Conservation (phyloP, 1,140 invertebrate species). For the Bemisia tabaci region DNA sequence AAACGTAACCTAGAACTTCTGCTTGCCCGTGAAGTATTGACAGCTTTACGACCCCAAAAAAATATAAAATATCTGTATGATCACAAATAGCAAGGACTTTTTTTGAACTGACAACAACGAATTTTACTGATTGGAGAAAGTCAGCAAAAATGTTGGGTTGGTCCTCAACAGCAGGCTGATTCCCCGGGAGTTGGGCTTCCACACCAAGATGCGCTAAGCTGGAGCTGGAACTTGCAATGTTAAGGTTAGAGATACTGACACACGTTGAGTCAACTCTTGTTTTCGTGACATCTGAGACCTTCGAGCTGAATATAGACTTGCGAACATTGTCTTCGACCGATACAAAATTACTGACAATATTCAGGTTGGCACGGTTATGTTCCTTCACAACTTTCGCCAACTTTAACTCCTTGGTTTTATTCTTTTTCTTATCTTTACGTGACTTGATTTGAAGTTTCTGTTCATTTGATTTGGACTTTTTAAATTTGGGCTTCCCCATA, state of each 20-base stretch:
- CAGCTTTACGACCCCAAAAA: neutral
- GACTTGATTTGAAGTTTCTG: no score
- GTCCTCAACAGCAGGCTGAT: neutral
- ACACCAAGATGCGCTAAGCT: neutral
- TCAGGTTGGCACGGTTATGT: neutral
- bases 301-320: neutral
- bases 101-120: neutral
- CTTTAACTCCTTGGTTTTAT: neutral
- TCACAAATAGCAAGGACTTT: neutral
- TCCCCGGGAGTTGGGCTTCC: neutral
- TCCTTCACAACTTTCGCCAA: neutral
- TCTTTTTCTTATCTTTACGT: neutral
- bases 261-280: neutral
- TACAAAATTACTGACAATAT: neutral
- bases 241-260: neutral
- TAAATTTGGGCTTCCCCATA: no score
- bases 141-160: neutral
- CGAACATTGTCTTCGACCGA: neutral
- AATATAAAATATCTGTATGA: neutral
- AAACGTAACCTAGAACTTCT: neutral
- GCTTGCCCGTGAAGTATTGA: neutral
- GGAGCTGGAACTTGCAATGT: no score
- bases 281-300: neutral
- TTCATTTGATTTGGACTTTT: no score
- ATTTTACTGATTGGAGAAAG: neutral